Percentiles rank a stretch among this genome's conserved stretches.
Conservation (phyloP, 2,888 invertebrate genomes). For the Criorhina ranunculi region DNA sequence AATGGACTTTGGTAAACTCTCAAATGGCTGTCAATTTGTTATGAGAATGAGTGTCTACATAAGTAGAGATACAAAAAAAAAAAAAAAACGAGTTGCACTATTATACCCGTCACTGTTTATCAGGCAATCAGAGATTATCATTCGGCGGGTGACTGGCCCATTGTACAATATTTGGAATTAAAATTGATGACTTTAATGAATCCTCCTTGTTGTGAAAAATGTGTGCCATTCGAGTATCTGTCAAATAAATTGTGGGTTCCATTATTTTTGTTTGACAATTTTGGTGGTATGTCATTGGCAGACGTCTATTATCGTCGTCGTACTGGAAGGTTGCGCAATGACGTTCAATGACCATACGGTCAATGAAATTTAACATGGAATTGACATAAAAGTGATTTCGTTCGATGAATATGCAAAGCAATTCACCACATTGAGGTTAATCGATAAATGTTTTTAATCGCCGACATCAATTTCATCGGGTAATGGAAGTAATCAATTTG, state of each 20-base stretch:
- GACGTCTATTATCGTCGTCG: neutral
- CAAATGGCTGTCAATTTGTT: constrained; percentile 48
- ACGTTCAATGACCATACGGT: neutral
- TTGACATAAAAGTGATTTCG: constrained; percentile 5
- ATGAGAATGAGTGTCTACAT: constrained; percentile 16
- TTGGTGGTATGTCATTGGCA: neutral
- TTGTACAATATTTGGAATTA: constrained; percentile 8
- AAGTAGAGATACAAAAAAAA: neutral
- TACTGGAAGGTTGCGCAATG: neutral
- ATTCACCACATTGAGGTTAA: neutral
- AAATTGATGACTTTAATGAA: constrained; percentile 21
- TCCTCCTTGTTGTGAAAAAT: neutral
- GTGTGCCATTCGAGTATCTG: neutral
- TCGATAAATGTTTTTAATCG: neutral
- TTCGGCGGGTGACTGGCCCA: too few relatives aligned
- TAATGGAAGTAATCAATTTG: neutral
- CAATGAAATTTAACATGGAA: constrained; percentile 22
- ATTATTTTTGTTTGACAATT: neutral
- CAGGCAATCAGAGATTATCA: too few relatives aligned
- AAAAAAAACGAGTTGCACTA: neutral
- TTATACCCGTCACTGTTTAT: neutral
- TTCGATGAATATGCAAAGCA: constrained; percentile 1
- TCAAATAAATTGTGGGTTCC: too few relatives aligned
- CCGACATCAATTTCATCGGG: neutral
- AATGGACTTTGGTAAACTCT: constrained; percentile 58